These are phyloP conservation scores for Dicycla oo DNA, from an alignment of 2,888 invertebrate genomes.

Conservation along the genomic window DNA sequence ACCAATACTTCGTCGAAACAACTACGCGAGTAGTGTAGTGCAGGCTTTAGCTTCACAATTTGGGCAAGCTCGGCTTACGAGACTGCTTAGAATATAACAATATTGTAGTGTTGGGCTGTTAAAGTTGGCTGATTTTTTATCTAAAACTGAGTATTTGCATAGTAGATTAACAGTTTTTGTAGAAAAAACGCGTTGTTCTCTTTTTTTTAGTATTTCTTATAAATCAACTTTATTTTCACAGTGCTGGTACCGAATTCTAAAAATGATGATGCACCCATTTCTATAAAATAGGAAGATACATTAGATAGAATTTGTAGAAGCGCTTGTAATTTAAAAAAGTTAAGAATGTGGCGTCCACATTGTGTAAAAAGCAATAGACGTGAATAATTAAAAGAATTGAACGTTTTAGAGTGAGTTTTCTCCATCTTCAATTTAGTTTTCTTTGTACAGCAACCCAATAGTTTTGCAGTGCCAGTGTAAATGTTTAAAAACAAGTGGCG, in stretches of 20 bases:
- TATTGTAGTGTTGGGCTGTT: neutral
- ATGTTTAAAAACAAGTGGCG: constrained; percentile 22
- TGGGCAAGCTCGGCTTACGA: neutral
- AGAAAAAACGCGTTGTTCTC: neutral
- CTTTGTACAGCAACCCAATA: neutral
- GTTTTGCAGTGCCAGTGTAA: neutral
- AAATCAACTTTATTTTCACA: neutral
- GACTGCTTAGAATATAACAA: neutral
- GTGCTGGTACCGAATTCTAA: neutral
- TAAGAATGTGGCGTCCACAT: neutral
- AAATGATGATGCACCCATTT: neutral
- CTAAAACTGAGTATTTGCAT: neutral
- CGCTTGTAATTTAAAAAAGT: constrained; percentile 20
- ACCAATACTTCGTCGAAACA: too few species aligned
- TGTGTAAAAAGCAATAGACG: constrained; percentile 1
- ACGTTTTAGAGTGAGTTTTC: neutral
- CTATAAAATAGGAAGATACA: neutral
- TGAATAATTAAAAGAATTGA: constrained; percentile 28
- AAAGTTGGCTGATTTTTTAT: too few species aligned
- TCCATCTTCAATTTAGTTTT: neutral
- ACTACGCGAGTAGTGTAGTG: too few species aligned
- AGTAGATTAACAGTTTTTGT: neutral
- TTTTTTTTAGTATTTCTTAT: neutral
- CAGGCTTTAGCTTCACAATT: constrained; percentile 38
- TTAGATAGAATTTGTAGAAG: neutral